Conservation (phyloP, 2,113 vertebrate species). For the Clarias magur region DNA sequence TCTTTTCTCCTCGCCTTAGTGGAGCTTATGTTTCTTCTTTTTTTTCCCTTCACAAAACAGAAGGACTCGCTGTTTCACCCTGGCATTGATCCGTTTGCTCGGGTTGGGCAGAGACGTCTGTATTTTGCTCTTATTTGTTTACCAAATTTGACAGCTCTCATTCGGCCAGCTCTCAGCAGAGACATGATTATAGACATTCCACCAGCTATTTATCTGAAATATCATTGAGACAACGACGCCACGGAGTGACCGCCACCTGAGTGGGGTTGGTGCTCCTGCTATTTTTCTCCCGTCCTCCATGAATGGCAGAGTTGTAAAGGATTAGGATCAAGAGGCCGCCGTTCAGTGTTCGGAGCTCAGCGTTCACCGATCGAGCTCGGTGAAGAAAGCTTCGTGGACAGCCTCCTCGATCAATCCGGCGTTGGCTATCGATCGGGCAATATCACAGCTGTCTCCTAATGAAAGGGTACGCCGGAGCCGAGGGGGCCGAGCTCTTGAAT, state of each 20-base stretch:
- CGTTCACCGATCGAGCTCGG: conserved; percentile 74
- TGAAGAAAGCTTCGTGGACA: conserved; percentile 81
- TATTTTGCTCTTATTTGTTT: conserved; percentile 45
- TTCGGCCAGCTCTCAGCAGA: conserved; percentile 38
- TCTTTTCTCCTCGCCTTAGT: conserved; percentile 41
- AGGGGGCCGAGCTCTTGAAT: conserved; percentile 73
- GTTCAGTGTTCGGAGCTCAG: conserved; percentile 75
- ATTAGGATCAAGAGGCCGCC: conserved; percentile 78
- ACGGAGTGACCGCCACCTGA: conserved; percentile 42
- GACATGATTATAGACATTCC: conserved; percentile 46
- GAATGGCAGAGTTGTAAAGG: conserved; percentile 61
- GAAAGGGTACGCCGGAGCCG: conserved; percentile 67
- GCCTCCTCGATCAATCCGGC: conserved; percentile 85
- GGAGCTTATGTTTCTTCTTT: conserved; percentile 31
- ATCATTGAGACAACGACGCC: conserved; percentile 48
- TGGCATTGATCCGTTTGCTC: conserved; percentile 38
- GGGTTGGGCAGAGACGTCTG: neutral
- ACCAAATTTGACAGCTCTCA: conserved; percentile 30
- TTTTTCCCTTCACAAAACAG: neutral
- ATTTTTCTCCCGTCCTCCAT: conserved; percentile 49
- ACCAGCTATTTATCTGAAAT: conserved; percentile 22
- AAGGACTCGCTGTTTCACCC: conserved; percentile 4
- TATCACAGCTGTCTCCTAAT: conserved; percentile 94
- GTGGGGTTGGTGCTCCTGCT: neutral
- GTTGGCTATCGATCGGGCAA: conserved; percentile 89